Conservation (phyloP, 23 tunicate genomes). For the Styela clava region DNA sequence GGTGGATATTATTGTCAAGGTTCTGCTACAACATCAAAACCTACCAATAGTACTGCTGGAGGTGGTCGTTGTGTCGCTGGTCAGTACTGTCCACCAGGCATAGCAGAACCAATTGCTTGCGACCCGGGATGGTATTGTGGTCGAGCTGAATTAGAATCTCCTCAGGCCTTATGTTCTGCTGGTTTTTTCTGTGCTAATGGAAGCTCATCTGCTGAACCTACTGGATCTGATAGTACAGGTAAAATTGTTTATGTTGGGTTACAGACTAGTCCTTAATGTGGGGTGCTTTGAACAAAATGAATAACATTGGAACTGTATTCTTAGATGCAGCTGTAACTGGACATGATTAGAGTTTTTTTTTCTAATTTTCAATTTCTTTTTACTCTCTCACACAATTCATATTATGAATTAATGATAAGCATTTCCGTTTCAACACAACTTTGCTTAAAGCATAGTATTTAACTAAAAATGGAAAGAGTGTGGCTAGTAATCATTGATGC, state of each 20-base stretch:
- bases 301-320: not conserved
- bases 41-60: constrained; percentile 23
- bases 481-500: too few species aligned
- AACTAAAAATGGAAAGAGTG: too few species aligned
- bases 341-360: too few species aligned
- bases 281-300: not conserved
- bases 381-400: too few species aligned
- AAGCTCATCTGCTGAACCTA: constrained; percentile 34
- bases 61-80: constrained; percentile 83
- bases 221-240: constrained; percentile 72
- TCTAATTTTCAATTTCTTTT: too few species aligned
- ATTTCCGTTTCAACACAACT: too few species aligned
- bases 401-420: too few species aligned
- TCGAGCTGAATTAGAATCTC: constrained; percentile 18
- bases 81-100: constrained; percentile 69
- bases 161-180: constrained; percentile 46
- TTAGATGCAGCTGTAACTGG: not conserved
- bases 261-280: not conserved
- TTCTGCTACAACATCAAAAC: constrained; percentile 30
- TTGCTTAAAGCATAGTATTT: too few species aligned
- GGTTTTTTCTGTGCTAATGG: constrained; percentile 81
- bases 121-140: constrained; percentile 63
- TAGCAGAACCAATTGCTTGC: constrained; percentile 52
- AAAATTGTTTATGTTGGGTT: not conserved
- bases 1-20: constrained; percentile 76